Percentiles rank a stretch among this genome's conserved stretches.
These are phyloP conservation scores for Masticophis lateralis DNA, from an alignment of 2,797 vertebrate species.

Conservation along the genomic window DNA sequence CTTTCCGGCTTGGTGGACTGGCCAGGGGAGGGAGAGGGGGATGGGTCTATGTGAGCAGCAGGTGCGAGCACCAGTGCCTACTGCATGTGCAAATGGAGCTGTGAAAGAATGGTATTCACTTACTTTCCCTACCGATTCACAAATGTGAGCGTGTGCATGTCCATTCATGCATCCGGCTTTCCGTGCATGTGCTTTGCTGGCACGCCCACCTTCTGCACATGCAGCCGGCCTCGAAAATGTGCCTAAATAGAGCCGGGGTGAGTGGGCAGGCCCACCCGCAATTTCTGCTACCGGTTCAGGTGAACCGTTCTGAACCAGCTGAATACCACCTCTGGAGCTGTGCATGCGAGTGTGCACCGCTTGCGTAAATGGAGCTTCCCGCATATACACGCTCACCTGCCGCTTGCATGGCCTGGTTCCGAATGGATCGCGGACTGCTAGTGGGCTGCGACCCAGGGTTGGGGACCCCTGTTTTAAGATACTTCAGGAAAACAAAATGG, in stretches of 20 bases:
- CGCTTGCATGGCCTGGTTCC: background rate
- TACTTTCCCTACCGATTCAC: no score
- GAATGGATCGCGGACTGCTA: background rate
- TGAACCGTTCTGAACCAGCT: no score
- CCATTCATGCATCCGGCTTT: no score
- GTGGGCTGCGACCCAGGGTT: no score
- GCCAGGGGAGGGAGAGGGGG: background rate
- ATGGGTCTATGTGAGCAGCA: background rate
- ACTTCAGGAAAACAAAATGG: background rate
- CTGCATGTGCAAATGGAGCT: background rate
- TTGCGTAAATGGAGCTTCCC: background rate
- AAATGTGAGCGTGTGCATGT: no score
- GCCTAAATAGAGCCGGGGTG: no score
- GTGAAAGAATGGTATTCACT: background rate
- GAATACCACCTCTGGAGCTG: background rate
- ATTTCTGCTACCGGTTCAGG: no score
- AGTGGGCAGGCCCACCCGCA: no score
- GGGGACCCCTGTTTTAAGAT: background rate
- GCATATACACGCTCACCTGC: background rate
- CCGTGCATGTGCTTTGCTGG: no score
- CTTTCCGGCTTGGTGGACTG: background rate
- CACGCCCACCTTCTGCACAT: rapidly evolving
- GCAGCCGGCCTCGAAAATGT: no score
- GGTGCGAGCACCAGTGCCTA: rapidly evolving
- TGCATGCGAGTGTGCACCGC: background rate